A percentile compares a stretch with the other conserved stretches of the same genome.
Evolutionary conservation across 2,797 vertebrate genomes (phyloP).

Genomic region (Sitta carolinensis): DNA sequence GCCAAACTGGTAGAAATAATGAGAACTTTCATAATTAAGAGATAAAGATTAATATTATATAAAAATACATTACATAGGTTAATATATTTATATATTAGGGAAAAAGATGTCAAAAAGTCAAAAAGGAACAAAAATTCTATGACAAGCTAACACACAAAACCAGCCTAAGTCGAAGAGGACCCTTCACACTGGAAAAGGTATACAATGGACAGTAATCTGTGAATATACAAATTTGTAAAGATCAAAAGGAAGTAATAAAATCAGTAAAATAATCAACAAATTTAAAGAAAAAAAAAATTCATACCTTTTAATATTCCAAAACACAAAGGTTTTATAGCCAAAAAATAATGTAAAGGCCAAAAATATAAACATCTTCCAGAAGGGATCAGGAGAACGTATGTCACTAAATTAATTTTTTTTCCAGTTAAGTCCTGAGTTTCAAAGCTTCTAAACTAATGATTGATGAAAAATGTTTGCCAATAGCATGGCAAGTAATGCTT

Average conservation of each 20-base stretch:
- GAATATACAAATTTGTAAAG: background rate
- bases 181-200: background rate
- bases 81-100: background rate
- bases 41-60: background rate
- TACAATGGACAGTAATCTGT: accelerated
- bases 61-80: background rate
- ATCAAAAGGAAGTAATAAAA: background rate
- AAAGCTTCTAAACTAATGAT: background rate
- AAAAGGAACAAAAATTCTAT: background rate
- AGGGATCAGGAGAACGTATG: background rate
- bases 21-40: background rate
- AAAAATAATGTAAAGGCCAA: background rate
- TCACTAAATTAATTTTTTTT: background rate
- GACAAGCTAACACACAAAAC: background rate
- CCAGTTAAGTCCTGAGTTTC: background rate
- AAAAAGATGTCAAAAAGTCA: background rate
- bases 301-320: background rate
- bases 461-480: background rate
- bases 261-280: background rate
- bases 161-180: background rate
- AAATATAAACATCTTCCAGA: background rate
- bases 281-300: accelerated
- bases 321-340: background rate
- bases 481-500: background rate
- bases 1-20: background rate